A percentile compares a stretch with the other conserved stretches of the same genome.
Conservation (phyloP, 2,797 vertebrate species). For the Myotis myotis region DNA sequence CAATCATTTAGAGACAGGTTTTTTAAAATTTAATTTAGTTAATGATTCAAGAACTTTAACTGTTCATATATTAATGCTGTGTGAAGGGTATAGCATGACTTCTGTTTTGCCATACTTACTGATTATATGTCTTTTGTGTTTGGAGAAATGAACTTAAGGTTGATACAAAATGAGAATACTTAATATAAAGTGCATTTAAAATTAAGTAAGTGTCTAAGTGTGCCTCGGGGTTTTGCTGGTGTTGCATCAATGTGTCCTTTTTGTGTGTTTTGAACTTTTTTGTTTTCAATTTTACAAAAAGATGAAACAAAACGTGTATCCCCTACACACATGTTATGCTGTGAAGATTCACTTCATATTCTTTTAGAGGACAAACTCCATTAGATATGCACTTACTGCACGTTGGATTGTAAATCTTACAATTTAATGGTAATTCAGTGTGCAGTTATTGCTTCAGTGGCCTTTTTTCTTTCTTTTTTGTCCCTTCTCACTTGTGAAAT, state of each 20-base stretch:
- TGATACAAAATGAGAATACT: constrained; percentile 64
- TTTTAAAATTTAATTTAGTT: not conserved
- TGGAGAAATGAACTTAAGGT: constrained; percentile 70
- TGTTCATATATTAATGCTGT: constrained; percentile 72
- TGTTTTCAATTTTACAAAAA: constrained; percentile 76
- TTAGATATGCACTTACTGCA: constrained; percentile 90
- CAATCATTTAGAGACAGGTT: not conserved
- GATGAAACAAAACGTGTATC: constrained; percentile 69
- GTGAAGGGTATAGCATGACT: constrained; percentile 34
- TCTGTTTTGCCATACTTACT: constrained; percentile 54
- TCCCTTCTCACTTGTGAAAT: constrained; percentile 89
- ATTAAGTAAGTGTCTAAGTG: constrained; percentile 69
- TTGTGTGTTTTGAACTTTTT: constrained; percentile 70
- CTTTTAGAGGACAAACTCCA: constrained; percentile 88
- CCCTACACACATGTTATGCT: constrained; percentile 78
- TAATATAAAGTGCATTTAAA: constrained; percentile 68
- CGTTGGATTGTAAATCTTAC: constrained; percentile 89
- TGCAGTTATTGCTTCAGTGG: constrained; percentile 89
- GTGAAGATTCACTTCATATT: constrained; percentile 85
- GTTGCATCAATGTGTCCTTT: constrained; percentile 67
- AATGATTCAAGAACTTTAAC: constrained; percentile 67
- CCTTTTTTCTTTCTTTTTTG: constrained; percentile 87
- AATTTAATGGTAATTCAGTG: constrained; percentile 89
- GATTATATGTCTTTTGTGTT: constrained; percentile 67
- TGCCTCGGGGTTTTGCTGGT: constrained; percentile 47